phyloP scores from a whole-genome alignment of 2,113 vertebrate species.

The Plecotus auritus region DNA sequence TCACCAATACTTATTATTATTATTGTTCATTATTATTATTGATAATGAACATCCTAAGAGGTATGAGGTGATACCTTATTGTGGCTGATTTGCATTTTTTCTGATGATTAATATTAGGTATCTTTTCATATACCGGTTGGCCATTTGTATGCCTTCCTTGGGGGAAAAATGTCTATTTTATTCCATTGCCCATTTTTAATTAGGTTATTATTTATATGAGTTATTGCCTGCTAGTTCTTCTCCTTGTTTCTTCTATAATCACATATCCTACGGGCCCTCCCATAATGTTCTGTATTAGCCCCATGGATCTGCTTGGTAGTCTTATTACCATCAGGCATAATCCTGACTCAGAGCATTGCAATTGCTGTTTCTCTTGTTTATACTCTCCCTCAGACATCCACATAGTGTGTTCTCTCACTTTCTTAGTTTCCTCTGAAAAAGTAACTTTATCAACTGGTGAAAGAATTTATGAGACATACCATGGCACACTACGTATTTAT shows the following conservation, averaged over 20 bases:
- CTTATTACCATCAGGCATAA: background rate
- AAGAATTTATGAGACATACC: background rate
- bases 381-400: background rate
- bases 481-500: background rate
- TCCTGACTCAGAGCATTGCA: background rate
- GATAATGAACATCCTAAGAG: background rate
- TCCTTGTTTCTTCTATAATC: background rate
- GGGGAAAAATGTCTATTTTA: background rate
- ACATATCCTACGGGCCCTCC: background rate
- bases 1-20: background rate
- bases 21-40: no score
- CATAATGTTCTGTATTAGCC: background rate
- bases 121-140: no score
- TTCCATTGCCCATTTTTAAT: background rate
- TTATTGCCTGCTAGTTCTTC: background rate
- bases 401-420: background rate
- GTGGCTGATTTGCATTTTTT: no score
- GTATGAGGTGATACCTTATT: no score
- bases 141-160: no score
- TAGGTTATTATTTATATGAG: background rate
- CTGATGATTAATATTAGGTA: no score
- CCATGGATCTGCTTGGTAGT: background rate
- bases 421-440: background rate
- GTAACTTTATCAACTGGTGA: background rate
- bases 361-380: background rate